phyloP scores from a whole-genome alignment of 1,140 invertebrate species.

The Dolichoris vasculosae region DNA sequence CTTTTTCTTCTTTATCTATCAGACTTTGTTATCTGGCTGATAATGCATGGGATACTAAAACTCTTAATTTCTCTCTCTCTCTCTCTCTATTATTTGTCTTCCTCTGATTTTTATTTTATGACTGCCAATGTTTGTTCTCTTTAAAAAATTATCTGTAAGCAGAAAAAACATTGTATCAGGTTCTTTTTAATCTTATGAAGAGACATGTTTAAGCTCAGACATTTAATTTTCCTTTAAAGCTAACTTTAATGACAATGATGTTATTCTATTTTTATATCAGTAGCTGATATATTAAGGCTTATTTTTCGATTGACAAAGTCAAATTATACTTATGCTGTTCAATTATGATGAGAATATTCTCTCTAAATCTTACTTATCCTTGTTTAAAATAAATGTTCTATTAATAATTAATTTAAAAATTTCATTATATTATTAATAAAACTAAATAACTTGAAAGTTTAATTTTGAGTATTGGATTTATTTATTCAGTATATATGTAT shows the following conservation, averaged over 20 bases:
- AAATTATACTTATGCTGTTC: too few relatives aligned
- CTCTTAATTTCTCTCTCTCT: neutral
- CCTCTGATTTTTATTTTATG: neutral
- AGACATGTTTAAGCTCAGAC: neutral
- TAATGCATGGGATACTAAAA: conserved; percentile 20
- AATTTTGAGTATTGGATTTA: too few relatives aligned
- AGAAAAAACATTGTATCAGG: conserved; percentile 4
- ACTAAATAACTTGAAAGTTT: too few relatives aligned
- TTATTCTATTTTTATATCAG: neutral
- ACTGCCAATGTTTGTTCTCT: neutral
- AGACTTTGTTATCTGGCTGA: conserved; percentile 21
- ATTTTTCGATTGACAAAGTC: neutral
- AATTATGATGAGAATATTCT: neutral
- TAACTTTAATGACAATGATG: neutral
- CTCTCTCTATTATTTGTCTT: neutral
- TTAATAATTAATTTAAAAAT: too few relatives aligned
- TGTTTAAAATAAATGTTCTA: too few relatives aligned
- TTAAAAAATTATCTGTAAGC: conserved; percentile 37
- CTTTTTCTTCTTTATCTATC: conserved; percentile 3
- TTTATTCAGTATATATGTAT: too few relatives aligned
- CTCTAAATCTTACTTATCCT: neutral
- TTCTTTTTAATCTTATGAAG: neutral
- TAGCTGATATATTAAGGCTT: neutral
- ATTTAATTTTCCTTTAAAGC: neutral
- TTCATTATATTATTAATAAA: neutral